Conservation (phyloP, 2,113 vertebrate species). For the Percopsis transmontana region DNA sequence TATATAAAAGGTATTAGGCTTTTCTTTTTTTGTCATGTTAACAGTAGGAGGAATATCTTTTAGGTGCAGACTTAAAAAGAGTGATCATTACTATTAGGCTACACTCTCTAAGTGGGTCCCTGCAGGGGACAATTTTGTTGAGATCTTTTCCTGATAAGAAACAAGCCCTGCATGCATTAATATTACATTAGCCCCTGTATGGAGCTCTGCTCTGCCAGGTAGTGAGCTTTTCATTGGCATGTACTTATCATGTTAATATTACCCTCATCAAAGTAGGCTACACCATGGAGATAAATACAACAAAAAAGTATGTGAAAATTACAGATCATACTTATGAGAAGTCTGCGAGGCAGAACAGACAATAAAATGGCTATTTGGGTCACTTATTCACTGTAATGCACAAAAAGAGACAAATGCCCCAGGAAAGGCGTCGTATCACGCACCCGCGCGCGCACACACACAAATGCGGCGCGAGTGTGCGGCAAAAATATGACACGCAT, state of each 20-base stretch:
- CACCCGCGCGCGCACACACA: neutral
- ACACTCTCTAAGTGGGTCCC: constrained; percentile 72
- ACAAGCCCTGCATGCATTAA: constrained; percentile 75
- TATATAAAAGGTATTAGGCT: constrained; percentile 15
- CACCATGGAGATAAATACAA: constrained; percentile 18
- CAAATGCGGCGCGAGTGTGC: neutral
- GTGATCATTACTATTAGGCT: constrained; percentile 73
- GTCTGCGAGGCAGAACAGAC: constrained; percentile 64
- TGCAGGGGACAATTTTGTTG: constrained; percentile 72
- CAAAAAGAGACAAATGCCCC: constrained; percentile 74
- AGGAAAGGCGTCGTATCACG: constrained; percentile 65
- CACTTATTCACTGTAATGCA: constrained; percentile 65
- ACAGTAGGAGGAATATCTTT: constrained; percentile 55
- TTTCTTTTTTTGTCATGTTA: constrained; percentile 48
- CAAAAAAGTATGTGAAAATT: constrained; percentile 57
- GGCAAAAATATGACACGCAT: constrained; percentile 71
- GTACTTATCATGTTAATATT: constrained; percentile 74
- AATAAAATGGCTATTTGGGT: constrained; percentile 76
- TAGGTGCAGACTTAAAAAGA: constrained; percentile 60
- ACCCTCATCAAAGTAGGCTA: constrained; percentile 68
- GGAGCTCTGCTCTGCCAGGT: constrained; percentile 71
- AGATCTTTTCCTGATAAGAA: constrained; percentile 76
- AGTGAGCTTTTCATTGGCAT: constrained; percentile 68
- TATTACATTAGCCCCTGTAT: constrained; percentile 76
- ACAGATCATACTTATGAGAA: constrained; percentile 62